Evolutionary conservation across 2,113 vertebrate genomes (phyloP), one percentile per base, ranked within the genome.

Genomic region (Sphyrna mokarran): DNA sequence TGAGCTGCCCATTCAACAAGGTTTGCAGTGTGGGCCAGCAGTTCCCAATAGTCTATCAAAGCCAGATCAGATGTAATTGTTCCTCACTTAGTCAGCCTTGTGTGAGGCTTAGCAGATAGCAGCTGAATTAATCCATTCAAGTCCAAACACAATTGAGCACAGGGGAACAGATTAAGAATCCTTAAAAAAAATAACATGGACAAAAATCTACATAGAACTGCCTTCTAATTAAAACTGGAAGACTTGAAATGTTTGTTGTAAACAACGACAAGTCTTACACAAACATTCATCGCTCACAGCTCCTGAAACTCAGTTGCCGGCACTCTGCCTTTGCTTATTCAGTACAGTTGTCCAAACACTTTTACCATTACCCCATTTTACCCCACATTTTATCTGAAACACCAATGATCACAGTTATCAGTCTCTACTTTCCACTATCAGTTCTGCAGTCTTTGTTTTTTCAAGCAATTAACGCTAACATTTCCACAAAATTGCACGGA

Each of bases 381-480:
- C 95, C 96, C 96, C 95, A 96, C 97, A 96, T 97, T 98, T 98
- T 97, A 97, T 98, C 97, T 97, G 97, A 97, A 96, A 96, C 97
- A 97, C 97, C 97, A 98, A 98, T 98, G 98, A 98, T 97, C 97
- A 97, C 96, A 97, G 97, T 97, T 97, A 11, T 98, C 96, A 97
- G 97, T 96, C 96, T 97, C 97, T 97, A 97, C 97, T 98, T 98
- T 98, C 98, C 98, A 98, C 98, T 97, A 97, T 98, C 98, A 98
- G 97, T 98, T 98, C 97, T 96, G 96, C 96, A 97, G 97, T 97
- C 97, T 54, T 97, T 97, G 97, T 97, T 22, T 97, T 98, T 97
- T 98, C 97, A 98, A 98, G 98, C 98, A 98, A 98, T 98, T 98
- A 98, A 97, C 97, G 96, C 97, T 97, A 98, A 98, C 98, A 99